A percentile compares a stretch with the other conserved stretches of the same genome.
phyloP scores from a whole-genome alignment of 2,113 vertebrate species.

The Onychostoma macrolepis region DNA sequence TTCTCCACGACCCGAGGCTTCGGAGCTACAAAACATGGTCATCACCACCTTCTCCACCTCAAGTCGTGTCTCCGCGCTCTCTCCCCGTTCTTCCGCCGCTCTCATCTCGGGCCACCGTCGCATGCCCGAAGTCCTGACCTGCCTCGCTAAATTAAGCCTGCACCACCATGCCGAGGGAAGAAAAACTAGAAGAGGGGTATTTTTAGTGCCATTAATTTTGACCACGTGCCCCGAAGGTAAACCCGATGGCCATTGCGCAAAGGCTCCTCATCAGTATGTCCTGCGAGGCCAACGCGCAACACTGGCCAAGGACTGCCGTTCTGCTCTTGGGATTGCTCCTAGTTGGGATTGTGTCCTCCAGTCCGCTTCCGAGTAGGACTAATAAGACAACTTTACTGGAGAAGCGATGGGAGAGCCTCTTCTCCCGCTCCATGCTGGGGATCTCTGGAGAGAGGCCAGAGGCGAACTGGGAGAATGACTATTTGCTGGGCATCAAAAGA shows the following conservation, averaged over 20 bases:
- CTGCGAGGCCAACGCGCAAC: constrained; percentile 78
- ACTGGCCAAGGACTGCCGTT: constrained; percentile 81
- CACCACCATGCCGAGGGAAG: constrained; percentile 91
- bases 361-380: constrained; percentile 82
- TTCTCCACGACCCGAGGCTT: constrained; percentile 71
- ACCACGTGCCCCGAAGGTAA: constrained; percentile 93
- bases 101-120: constrained; percentile 82
- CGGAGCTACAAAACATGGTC: constrained; percentile 87
- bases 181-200: constrained; percentile 92
- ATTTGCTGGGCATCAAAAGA: constrained; percentile 95
- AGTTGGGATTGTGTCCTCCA: constrained; percentile 80
- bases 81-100: constrained; percentile 71
- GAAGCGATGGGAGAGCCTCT: constrained; percentile 85
- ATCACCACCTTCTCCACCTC: constrained; percentile 73
- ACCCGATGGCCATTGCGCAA: constrained; percentile 89
- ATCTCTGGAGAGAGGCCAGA: constrained; percentile 84
- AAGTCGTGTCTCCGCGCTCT: constrained; percentile 76
- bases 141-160: constrained; percentile 92
- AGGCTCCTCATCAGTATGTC: constrained; percentile 90
- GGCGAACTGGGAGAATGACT: constrained; percentile 93
- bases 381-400: constrained; percentile 84
- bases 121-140: constrained; percentile 88
- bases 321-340: constrained; percentile 83
- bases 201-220: constrained; percentile 95
- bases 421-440: constrained; percentile 88